Evolutionary conservation across 1,140 invertebrate genomes (phyloP).

Genomic region (Leptestheria dahalacensis): DNA sequence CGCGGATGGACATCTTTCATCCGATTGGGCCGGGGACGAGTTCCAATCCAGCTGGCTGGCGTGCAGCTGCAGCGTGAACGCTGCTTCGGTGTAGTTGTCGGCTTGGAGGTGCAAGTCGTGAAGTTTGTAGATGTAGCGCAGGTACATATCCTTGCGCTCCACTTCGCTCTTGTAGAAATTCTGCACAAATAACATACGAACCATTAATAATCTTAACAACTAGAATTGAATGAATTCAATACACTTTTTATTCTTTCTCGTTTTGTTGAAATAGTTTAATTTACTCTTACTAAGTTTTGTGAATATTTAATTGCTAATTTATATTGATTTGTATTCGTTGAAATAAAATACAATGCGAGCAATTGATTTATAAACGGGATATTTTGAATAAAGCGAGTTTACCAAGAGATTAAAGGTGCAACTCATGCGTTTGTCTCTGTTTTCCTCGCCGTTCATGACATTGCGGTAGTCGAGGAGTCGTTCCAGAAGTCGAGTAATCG

Average conservation of each 20-base stretch:
- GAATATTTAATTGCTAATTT: too few relatives aligned
- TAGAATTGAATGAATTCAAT: too few relatives aligned
- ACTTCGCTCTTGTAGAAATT: conserved; percentile 86
- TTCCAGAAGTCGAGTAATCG: conserved; percentile 74
- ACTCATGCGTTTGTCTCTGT: conserved; percentile 85
- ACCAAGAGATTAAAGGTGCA: conserved; percentile 91
- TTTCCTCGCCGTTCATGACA: conserved; percentile 81
- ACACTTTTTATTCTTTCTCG: too few relatives aligned
- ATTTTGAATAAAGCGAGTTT: conserved; percentile 22
- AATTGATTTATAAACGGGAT: conserved; percentile 8
- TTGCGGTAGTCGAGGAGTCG: conserved; percentile 79
- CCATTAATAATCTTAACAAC: too few relatives aligned
- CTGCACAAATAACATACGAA: conserved; percentile 34
- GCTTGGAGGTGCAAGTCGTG: conserved; percentile 84
- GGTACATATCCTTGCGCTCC: conserved; percentile 88
- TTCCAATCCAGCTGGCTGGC: conserved; percentile 81
- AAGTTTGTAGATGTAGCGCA: conserved; percentile 91
- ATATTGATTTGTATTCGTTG: conserved; percentile 20
- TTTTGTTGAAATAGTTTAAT: too few relatives aligned
- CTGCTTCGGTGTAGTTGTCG: conserved; percentile 91
- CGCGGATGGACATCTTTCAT: conserved; percentile 32
- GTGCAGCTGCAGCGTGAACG: conserved; percentile 85
- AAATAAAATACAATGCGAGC: not conserved
- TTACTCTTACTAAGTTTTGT: too few relatives aligned
- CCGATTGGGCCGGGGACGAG: conserved; percentile 42